These are phyloP conservation scores for Oreochromis spilurus DNA, from an alignment of 2,113 vertebrate species.

Conservation along the genomic window DNA sequence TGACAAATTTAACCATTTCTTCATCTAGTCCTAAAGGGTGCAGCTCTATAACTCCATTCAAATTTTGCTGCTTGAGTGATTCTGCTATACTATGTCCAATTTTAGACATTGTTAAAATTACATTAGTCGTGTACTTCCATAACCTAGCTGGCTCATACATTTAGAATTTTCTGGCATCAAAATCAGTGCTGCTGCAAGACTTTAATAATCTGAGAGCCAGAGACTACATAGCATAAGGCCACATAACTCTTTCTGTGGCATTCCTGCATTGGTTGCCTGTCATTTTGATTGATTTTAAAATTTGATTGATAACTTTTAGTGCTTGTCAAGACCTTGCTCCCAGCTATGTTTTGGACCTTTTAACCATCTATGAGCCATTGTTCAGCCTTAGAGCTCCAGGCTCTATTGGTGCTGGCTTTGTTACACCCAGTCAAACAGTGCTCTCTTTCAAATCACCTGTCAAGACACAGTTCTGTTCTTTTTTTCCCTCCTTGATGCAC, in stretches of 20 bases:
- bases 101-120: background rate
- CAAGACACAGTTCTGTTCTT: background rate
- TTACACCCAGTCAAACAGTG: slow-evolving; percentile 6
- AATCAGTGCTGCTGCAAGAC: background rate
- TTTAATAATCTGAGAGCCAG: slow-evolving; percentile 40
- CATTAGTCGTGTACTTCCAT: background rate
- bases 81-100: background rate
- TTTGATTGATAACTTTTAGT: slow-evolving; percentile 53
- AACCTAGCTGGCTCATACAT: background rate
- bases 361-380: slow-evolving; percentile 38
- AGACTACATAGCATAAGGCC: background rate
- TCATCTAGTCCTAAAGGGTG: background rate
- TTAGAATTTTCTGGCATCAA: background rate
- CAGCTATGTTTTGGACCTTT: slow-evolving; percentile 31
- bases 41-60: background rate
- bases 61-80: background rate
- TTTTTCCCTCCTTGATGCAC: background rate
- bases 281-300: slow-evolving; percentile 49
- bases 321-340: slow-evolving; percentile 34
- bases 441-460: slow-evolving; percentile 19
- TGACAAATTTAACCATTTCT: background rate
- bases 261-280: slow-evolving; percentile 37
- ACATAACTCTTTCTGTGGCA: slow-evolving; percentile 39
- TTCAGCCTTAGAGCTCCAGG: background rate
- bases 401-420: background rate